Evolutionary conservation across 2,797 vertebrate species (phyloP).

Genomic region (Telmatherina bonti): DNA sequence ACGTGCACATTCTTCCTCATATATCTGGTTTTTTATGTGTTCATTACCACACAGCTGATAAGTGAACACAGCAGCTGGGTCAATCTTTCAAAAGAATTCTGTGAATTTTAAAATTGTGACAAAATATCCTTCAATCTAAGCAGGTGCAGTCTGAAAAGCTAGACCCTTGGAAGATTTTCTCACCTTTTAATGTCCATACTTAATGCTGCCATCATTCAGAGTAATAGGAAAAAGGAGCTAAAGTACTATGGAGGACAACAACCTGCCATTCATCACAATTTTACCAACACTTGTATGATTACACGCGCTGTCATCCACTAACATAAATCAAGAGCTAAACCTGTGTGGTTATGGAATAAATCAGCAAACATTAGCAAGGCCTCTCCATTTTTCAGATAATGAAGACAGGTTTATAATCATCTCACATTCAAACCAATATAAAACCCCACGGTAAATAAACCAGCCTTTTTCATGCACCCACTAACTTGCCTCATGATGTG

Average conservation of each 20-base stretch:
- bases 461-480: conserved; percentile 60
- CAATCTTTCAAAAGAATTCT: conserved; percentile 22
- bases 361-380: conserved; percentile 74
- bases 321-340: conserved; percentile 74
- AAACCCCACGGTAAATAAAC: conserved; percentile 71
- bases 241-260: conserved; percentile 65
- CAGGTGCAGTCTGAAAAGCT: conserved; percentile 16
- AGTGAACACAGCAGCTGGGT: conserved; percentile 21
- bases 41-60: conserved; percentile 36
- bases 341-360: conserved; percentile 75
- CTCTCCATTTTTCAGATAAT: conserved; percentile 77
- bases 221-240: conserved; percentile 67
- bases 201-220: conserved; percentile 60
- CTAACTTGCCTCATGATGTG: conserved; percentile 57
- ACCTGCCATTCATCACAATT: conserved; percentile 78
- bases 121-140: conserved; percentile 27
- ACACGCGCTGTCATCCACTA: conserved; percentile 63
- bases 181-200: conserved; percentile 31
- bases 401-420: conserved; percentile 80
- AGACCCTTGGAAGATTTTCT: conserved; percentile 20
- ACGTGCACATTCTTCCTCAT: conserved; percentile 27
- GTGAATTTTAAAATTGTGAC: conserved; percentile 29
- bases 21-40: conserved; percentile 37
- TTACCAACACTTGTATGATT: conserved; percentile 79
- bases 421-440: conserved; percentile 72